Evolutionary conservation across 64 coral and sea anemone species (phyloP).

Genomic region (Acropora tenuis): DNA sequence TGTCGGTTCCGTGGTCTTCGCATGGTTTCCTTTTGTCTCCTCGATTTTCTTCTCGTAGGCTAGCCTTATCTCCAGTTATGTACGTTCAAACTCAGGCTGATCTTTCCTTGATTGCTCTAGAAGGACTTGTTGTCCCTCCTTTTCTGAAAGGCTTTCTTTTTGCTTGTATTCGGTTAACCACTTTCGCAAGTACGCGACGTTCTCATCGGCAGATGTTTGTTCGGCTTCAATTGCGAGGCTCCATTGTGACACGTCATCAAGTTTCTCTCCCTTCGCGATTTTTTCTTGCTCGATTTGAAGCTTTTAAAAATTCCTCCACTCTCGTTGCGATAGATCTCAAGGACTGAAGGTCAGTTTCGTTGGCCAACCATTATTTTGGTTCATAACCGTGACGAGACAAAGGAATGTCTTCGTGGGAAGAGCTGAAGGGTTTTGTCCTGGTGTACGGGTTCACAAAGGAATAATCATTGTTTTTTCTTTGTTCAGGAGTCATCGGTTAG

Average conservation of each 20-base stretch:
- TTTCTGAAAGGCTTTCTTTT: neutral
- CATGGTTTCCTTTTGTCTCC: neutral
- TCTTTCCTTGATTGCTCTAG: neutral
- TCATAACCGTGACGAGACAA: too few relatives aligned
- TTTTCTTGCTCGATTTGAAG: constrained; percentile 37
- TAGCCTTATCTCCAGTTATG: constrained; percentile 19
- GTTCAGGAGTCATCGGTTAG: too few relatives aligned
- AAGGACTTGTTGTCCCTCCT: neutral
- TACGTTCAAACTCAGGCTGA: constrained; percentile 11
- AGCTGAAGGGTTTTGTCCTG: too few relatives aligned
- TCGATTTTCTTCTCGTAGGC: constrained; percentile 30
- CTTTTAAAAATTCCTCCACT: constrained; percentile 27
- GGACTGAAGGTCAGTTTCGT: too few relatives aligned
- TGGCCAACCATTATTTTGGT: too few relatives aligned
- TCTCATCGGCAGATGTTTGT: constrained; percentile 11
- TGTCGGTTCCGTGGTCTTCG: neutral
- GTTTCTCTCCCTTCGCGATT: constrained; percentile 5
- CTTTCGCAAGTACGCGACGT: constrained; percentile 24
- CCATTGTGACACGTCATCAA: constrained; percentile 30
- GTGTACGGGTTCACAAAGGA: too few relatives aligned
- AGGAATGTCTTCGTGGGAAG: too few relatives aligned
- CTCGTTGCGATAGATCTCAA: neutral
- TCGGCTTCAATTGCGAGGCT: constrained; percentile 25
- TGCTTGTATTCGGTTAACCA: too few relatives aligned
- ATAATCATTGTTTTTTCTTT: too few relatives aligned